Evolutionary conservation across 2,797 vertebrate species (phyloP), one percentile per base, ranked within the genome.

Genomic region (Gallinago nigripennis): DNA sequence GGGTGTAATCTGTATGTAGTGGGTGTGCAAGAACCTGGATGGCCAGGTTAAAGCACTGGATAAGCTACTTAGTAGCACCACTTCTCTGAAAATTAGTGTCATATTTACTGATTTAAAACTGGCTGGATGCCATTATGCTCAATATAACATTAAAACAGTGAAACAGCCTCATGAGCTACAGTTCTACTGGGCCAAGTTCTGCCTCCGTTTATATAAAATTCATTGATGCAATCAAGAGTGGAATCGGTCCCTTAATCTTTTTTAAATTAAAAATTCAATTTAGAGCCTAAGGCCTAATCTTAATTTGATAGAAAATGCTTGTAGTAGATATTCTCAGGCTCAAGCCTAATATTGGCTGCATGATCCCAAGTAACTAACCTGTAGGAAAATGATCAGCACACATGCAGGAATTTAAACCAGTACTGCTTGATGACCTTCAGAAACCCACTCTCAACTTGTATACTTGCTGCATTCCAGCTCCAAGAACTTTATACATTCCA

Each of bases 401-500:
- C 10, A 25, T 14, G n/a, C 25, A 90, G 57, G 39, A 72, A 60
- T 76, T 82, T 41, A 54, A 91, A 37, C 16, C 7, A 68, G 39
- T 61, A 63, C 48, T 75, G 57, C 68, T 27, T 28, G 37, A 58
- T 37, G 31, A 66, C 84, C 72, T 79, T 88, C 65, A 73, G 48
- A 91, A 90, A 78, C 43, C 33, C 14, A 7, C 27, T 79, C 58
- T 90, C 76, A 80, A 63, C 60, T 86, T 91, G 72, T 72, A 51
- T 39, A 16, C 69, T 93, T 51, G 56, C 88, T 88, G 50, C 50
- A 80, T 78, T 92, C 39, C 45, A 69, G 75, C 88, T 98, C 97
- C 90, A 98, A 88, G 92, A 98, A 98, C 25, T 63, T 92, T 46
- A 98, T 97, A 91, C 98, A 98, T 39, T 97, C 96, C 48, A 92